Percentiles rank a stretch among this genome's conserved stretches.
Evolutionary conservation across 2,113 vertebrate genomes (phyloP).

Genomic region (Galbula dea): DNA sequence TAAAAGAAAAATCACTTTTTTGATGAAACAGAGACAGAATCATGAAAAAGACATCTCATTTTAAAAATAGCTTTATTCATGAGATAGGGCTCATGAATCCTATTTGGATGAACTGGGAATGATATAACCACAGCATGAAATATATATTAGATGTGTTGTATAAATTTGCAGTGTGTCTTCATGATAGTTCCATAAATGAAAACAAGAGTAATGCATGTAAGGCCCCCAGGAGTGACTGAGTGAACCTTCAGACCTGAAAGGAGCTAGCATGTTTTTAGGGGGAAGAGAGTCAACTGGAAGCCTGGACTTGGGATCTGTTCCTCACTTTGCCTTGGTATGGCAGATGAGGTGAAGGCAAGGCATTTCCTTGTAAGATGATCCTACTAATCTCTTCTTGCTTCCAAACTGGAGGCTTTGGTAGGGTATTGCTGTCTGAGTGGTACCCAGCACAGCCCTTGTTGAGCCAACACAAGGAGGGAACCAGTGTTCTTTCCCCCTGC

Average conservation of each 20-base stretch:
- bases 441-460: background rate
- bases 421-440: background rate
- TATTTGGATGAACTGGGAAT: background rate
- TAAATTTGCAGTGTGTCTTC: background rate
- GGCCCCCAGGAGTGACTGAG: background rate
- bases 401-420: background rate
- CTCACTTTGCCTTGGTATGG: background rate
- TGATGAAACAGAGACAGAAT: background rate
- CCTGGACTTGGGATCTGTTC: background rate
- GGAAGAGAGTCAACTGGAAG: background rate
- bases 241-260: background rate
- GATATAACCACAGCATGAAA: background rate
- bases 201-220: background rate
- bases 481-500: no score
- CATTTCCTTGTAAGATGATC: background rate
- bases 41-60: background rate
- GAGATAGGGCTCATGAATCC: background rate
- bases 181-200: background rate
- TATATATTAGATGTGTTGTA: background rate
- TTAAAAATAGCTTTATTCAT: background rate
- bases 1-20: background rate
- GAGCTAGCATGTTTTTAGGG: fast-evolving
- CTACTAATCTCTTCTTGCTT: background rate
- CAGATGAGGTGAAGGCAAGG: fast-evolving
- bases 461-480: background rate